These are phyloP conservation scores for Laothoe populi DNA, from an alignment of 2,888 invertebrate species.

Conservation along the genomic window DNA sequence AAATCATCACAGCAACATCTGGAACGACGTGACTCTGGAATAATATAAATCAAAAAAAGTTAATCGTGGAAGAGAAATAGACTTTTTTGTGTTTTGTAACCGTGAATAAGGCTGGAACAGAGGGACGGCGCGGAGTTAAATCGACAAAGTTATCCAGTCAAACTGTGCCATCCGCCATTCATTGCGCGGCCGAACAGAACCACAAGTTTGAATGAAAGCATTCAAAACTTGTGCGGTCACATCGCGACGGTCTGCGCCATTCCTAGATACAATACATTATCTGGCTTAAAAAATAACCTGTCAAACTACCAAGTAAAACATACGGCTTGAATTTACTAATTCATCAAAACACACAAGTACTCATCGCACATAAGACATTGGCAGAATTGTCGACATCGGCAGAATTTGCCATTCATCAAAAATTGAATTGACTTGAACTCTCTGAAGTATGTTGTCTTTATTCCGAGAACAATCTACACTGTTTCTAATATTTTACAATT, in stretches of 20 bases:
- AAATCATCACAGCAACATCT: slow-evolving; percentile 15
- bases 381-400: no score
- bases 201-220: slow-evolving; percentile 73
- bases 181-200: slow-evolving; percentile 52
- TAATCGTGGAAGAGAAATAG: slow-evolving; percentile 22
- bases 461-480: no score
- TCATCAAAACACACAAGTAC: no score
- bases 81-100: slow-evolving; percentile 41
- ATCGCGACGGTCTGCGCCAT: slow-evolving; percentile 35
- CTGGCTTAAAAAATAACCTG: slow-evolving; percentile 41
- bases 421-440: no score
- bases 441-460: no score
- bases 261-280: slow-evolving; percentile 32
- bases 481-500: no score
- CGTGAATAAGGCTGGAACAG: slow-evolving; percentile 50
- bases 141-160: slow-evolving; percentile 66
- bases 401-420: no score
- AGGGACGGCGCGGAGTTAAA: slow-evolving; percentile 61
- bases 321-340: no score
- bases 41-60: slow-evolving; percentile 18
- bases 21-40: slow-evolving; percentile 9
- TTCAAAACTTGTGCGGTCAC: slow-evolving; percentile 65
- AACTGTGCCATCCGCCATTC: slow-evolving; percentile 68
- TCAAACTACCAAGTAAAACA: background rate
- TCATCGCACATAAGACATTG: no score